These are phyloP conservation scores for Rhabditoides inermis DNA, from an alignment of 2,888 invertebrate genomes.

Conservation along the genomic window DNA sequence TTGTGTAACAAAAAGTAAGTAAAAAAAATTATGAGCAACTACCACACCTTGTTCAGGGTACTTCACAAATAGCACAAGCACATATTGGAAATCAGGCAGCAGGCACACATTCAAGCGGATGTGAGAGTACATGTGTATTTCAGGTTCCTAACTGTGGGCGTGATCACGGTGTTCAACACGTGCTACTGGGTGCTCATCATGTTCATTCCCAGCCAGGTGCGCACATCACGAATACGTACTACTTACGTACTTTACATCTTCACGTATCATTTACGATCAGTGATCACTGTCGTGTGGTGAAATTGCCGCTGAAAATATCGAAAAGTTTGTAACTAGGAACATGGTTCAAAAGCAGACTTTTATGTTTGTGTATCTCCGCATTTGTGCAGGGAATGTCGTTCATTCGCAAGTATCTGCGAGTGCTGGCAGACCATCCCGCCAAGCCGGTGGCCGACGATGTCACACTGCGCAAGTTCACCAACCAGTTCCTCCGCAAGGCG, in stretches of 20 bases:
- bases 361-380: background rate
- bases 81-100: no score
- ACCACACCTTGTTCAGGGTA: no score
- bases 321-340: background rate
- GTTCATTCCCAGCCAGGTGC: slow-evolving; percentile 51
- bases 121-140: no score
- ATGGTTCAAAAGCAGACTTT: no score
- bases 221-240: background rate
- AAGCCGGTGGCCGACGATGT: slow-evolving; percentile 51
- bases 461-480: slow-evolving; percentile 50
- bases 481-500: slow-evolving; percentile 49
- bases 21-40: no score
- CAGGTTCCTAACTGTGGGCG: slow-evolving; percentile 52
- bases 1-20: no score
- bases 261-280: background rate
- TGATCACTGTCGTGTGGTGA: no score
- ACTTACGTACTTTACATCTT: background rate
- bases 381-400: slow-evolving; percentile 46
- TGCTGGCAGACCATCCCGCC: slow-evolving; percentile 50
- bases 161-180: slow-evolving; percentile 50
- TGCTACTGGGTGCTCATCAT: slow-evolving; percentile 51
- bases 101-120: no score
- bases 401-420: slow-evolving; percentile 51
- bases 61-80: no score
- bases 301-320: background rate